Evolutionary conservation across 2,113 vertebrate genomes (phyloP), one percentile per base, ranked within the genome.

Genomic region (Microcebus murinus): DNA sequence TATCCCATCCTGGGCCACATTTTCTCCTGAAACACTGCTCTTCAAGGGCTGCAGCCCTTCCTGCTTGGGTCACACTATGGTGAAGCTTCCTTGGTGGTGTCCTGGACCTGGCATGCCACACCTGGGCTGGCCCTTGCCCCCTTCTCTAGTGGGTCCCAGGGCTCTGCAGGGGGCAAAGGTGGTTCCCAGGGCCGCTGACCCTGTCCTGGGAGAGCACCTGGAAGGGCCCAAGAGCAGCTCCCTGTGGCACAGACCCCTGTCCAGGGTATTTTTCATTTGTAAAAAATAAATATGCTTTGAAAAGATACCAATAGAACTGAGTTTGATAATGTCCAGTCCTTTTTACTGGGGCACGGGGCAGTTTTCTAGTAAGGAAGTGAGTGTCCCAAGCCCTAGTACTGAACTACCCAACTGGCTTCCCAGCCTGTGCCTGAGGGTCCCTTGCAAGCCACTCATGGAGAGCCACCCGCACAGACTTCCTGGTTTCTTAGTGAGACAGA

Each of bases 221-320:
- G 27, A 4, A 2, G 27, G 36, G 59, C 77, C 77, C 52, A 17
- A 42, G 68, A 21, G n/a, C 3, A 31, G 76, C 2, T 81, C 67
- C 76, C 73, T 0, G 1, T 27, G 63, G 59, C 52, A 55, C 17
- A 55, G 52, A 17, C 52, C 52, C 52, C 52, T 55, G 52, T 55
- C 18, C 17, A 55, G 52, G 52, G 52, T 55, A 55, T 18, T 55
- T 55, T 87, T 92, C 96, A 89, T 55, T 65, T 57, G 70, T 18
- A 73, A 12, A 71, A 92, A 94, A 96, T 88, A 92, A 92, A 84
- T 88, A 48, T 73, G 63, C 82, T 84, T 70, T 92, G 84, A 89
- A 96, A 96, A 88, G 89, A 96, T 71, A 31, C 80, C 77, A 91
- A 68, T 29, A 94, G 87, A 82, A 81, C 42, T 83, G 71, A 55